Evolutionary conservation across 1,140 invertebrate genomes (phyloP), one percentile per base, ranked within the genome.

Genomic region (Copidosoma floridanum): DNA sequence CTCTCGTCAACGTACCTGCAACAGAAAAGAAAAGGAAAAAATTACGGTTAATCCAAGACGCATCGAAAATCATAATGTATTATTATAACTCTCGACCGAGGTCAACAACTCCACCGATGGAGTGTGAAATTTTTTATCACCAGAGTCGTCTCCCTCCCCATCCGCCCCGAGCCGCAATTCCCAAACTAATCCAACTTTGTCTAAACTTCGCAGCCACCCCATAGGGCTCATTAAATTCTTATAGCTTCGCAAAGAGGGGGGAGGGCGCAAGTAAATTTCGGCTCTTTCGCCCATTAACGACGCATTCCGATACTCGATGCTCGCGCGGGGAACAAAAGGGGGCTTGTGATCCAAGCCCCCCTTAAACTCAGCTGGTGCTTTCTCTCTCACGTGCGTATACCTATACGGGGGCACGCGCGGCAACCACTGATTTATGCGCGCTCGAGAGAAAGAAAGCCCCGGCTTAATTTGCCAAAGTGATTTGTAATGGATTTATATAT

Each of bases 391-490:
- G n/a, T n/a, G n/a, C n/a, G n/a, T n/a, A n/a, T n/a, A n/a, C n/a
- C n/a, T n/a, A n/a, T n/a, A n/a, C n/a, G n/a, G n/a, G n/a, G n/a
- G n/a, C n/a, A n/a, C 10, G 27, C 8, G 0, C 18, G 27, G 43
- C 7, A 10, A 41, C 21, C 1, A 32, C 44, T 57, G 54, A 57
- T 57, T 47, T 38, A 38, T 47, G 44, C 52, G 26, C 26, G 14
- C n/a, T n/a, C n/a, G n/a, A n/a, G n/a, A n/a, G n/a, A n/a, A 40
- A 18, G 52, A 40, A n/a, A n/a, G n/a, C n/a, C 26, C n/a, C 10
- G 21, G 50, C 47, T 60, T 53, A 52, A 60, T 60, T 60, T 60
- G 48, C 48, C 57, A 46, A 60, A 60, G 57, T 53, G 57, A 60
- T 60, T 53, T 47, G 50, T 53, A 60, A 47, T 47, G 26, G 44